Conservation (phyloP, 2,888 invertebrate genomes). For the Troilus luridus region DNA sequence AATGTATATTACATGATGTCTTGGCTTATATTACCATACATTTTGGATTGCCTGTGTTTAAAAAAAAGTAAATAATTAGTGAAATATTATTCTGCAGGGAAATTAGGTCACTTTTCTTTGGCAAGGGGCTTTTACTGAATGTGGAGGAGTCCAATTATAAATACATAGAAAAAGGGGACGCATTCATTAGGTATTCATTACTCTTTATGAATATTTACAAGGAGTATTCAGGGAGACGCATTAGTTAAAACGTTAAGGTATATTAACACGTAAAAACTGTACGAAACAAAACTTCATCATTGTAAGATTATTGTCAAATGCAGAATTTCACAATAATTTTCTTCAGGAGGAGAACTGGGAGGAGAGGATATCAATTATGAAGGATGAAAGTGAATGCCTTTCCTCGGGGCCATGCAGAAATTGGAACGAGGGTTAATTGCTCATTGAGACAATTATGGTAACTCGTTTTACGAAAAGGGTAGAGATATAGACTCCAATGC, state of each 20-base stretch:
- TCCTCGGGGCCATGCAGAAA: background rate
- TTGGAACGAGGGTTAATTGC: conserved; percentile 5
- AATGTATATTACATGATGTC: background rate
- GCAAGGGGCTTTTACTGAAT: background rate
- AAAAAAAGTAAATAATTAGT: background rate
- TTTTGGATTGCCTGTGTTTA: background rate
- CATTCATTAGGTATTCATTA: conserved; percentile 26
- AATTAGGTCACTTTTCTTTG: background rate
- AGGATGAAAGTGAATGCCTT: conserved; percentile 36
- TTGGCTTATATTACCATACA: background rate
- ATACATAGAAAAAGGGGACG: conserved; percentile 37
- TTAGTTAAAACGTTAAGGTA: conserved; percentile 19
- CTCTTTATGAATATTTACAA: conserved; percentile 12
- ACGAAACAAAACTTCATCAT: background rate
- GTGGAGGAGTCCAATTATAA: conserved; percentile 28
- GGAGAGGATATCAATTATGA: background rate
- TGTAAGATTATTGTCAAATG: background rate
- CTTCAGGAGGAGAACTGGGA: background rate
- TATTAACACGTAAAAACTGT: background rate
- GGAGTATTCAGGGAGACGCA: background rate
- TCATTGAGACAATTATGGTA: conserved; percentile 41
- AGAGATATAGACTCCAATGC: conserved; percentile 36
- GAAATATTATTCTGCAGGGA: background rate
- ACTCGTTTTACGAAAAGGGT: conserved; percentile 33
- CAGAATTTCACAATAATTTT: background rate